Evolutionary conservation across 2,797 vertebrate species (phyloP).

Genomic region (Oreochromis mossambicus): DNA sequence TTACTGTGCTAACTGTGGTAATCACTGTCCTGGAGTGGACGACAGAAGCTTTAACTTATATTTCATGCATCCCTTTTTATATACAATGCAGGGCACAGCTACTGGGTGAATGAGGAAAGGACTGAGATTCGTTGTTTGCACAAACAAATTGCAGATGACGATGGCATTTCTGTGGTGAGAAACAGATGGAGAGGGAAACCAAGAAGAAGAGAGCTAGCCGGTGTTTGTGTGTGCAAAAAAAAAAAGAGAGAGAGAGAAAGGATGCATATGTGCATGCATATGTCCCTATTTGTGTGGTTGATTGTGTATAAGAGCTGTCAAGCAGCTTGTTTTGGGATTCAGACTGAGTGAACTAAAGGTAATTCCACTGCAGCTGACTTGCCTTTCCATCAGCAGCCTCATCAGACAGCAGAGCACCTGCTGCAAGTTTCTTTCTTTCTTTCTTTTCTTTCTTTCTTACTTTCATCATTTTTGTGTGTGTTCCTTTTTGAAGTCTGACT

Average conservation of each 20-base stretch:
- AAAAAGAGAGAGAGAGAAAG: not conserved
- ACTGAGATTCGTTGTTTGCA: slow-evolving; percentile 8
- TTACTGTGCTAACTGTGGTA: not conserved
- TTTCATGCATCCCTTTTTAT: not conserved
- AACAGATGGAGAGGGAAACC: not conserved
- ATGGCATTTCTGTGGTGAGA: slow-evolving; percentile 23
- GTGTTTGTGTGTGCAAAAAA: not conserved
- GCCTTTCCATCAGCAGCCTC: slow-evolving; percentile 15
- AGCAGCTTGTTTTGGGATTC: slow-evolving; percentile 23
- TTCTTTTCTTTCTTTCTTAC: not conserved
- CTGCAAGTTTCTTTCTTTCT: not conserved
- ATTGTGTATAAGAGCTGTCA: not conserved
- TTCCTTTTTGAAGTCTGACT: not conserved
- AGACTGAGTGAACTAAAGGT: slow-evolving; percentile 39
- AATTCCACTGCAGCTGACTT: slow-evolving; percentile 46
- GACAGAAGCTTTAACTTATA: not conserved
- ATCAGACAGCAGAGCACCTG: slow-evolving; percentile 21
- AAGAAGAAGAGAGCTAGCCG: not conserved
- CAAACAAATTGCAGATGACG: slow-evolving; percentile 29
- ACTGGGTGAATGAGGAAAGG: not conserved
- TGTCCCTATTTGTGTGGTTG: not conserved
- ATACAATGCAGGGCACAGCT: not conserved
- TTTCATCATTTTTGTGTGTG: not conserved
- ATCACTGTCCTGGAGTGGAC: not conserved
- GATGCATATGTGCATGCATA: slow-evolving; percentile 15